phyloP scores from a whole-genome alignment of 2,113 vertebrate genomes.

The Harpagus bidentatus region DNA sequence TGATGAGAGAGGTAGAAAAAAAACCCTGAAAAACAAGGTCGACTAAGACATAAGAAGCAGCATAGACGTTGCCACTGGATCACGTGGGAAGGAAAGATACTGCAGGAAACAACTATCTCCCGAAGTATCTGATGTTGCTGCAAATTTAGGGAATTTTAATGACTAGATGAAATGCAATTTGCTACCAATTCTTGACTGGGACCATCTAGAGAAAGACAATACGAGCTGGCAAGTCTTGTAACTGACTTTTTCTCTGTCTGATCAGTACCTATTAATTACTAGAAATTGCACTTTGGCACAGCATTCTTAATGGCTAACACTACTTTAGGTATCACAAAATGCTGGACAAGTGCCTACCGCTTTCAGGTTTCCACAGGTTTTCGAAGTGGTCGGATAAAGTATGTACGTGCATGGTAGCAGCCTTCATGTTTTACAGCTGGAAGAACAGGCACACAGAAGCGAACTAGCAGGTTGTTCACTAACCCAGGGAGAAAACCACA shows the following conservation, averaged over 20 bases:
- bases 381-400: background rate
- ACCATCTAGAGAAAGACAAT: background rate
- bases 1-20: background rate
- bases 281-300: background rate
- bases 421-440: background rate
- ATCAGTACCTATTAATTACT: background rate
- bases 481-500: background rate
- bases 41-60: background rate
- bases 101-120: background rate
- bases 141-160: background rate
- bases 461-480: background rate
- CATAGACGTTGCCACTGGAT: background rate
- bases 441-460: background rate
- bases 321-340: background rate
- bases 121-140: background rate
- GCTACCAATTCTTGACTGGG: background rate
- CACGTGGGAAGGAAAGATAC: background rate
- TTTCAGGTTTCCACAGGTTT: background rate
- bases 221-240: background rate
- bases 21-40: background rate
- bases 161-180: background rate
- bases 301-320: background rate
- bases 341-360: background rate
- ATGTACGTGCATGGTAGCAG: background rate
- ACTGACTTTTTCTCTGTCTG: background rate